Evolutionary conservation across 2,888 invertebrate genomes (phyloP), one percentile per base, ranked within the genome.

Genomic region (Meganola albula): DNA sequence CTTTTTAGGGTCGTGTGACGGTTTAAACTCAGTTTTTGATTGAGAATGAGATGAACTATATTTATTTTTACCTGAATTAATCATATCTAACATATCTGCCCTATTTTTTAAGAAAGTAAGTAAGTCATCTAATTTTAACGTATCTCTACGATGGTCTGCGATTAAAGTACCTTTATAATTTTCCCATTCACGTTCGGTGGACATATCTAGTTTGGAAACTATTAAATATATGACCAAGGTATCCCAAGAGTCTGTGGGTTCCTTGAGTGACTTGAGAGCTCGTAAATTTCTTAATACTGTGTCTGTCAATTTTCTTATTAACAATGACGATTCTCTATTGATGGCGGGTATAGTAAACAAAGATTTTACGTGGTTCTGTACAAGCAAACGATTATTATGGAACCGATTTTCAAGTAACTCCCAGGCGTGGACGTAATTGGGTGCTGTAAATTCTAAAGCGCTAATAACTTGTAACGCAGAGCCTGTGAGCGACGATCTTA

Each of bases 241-340:
- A 14, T 44, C 44, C 44, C 44, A 44, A 1, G 18, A 3, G 4
- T 40, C 44, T 1, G 40, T 38, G 4, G 44, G 29, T 12, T 40
- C 34, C 1, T 24, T 21, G n/a, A 44, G 8, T 1, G 38, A 29
- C n/a, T 35, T 33, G 1, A 38, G 30, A 6, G 44, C 36, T 1
- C 38, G 31, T 1, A 44, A 28, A 23, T 41, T 38, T 18, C 34
- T 26, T 29, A 41, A 16, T 2, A 28, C n/a, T 1, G 18, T 18
- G 26, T 44, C 44, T 4, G 40, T 35, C 14, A 38, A 4, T 6
- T 30, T 30, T 6, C 26, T 13, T 6, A 34, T 34, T 16, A 16
- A 22, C 2, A n/a, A 8, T 8, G 9, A 2, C 1, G 35, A 35
- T 9, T 35, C 35, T 3, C 7, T 30, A 18, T 12, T 6, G 12